phyloP scores from a whole-genome alignment of 2,113 vertebrate genomes.

The Tympanuchus pallidicinctus region DNA sequence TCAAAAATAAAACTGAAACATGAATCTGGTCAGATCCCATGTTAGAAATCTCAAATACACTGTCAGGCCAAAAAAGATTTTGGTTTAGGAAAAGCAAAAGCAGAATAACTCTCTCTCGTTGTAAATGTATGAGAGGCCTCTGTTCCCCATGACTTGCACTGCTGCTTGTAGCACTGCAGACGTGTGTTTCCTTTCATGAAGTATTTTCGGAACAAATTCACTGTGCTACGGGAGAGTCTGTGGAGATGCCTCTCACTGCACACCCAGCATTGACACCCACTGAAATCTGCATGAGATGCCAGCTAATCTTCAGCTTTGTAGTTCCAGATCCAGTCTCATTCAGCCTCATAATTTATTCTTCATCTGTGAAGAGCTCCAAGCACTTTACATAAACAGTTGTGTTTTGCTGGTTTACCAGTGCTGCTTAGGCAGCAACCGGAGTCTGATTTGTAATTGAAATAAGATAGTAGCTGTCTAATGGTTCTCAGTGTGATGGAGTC shows the following conservation, averaged over 20 bases:
- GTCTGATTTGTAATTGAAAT: constrained; percentile 23
- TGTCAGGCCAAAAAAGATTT: neutral
- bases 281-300: neutral
- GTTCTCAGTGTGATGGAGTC: neutral
- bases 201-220: neutral
- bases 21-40: neutral
- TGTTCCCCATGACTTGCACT: neutral
- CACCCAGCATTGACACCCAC: neutral
- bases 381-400: neutral
- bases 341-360: neutral
- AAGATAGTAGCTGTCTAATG: neutral
- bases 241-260: neutral
- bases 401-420: neutral
- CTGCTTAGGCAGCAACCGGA: neutral
- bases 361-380: neutral
- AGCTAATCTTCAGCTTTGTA: neutral
- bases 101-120: neutral
- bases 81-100: neutral
- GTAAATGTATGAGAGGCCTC: neutral
- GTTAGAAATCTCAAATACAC: neutral
- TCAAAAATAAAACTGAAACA: neutral
- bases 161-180: neutral
- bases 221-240: neutral
- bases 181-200: neutral
- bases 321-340: neutral